Evolutionary conservation across 1,140 invertebrate genomes (phyloP).

Genomic region (Battus philenor): DNA sequence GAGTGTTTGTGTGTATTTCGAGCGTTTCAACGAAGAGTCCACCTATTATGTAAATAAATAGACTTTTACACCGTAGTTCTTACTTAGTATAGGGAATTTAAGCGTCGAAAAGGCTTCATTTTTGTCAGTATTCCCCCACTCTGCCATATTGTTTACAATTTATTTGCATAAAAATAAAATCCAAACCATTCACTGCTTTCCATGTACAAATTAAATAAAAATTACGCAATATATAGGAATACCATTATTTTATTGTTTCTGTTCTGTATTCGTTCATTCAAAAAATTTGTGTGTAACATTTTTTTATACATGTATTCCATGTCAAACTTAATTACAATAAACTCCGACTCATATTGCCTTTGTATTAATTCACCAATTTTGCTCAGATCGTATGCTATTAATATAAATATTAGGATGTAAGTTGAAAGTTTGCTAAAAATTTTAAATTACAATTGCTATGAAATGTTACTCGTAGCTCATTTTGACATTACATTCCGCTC

Average conservation of each 20-base stretch:
- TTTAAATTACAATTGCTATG: background rate
- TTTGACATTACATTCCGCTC: conserved; percentile 33
- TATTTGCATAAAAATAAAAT: too few relatives aligned
- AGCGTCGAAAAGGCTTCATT: conserved; percentile 61
- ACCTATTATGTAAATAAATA: conserved; percentile 75
- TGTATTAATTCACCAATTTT: too few relatives aligned
- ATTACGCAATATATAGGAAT: too few relatives aligned
- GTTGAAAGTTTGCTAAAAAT: conserved; percentile 8
- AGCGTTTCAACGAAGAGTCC: conserved; percentile 70
- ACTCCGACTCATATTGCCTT: too few relatives aligned
- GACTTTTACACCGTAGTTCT: conserved; percentile 64
- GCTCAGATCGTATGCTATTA: too few relatives aligned
- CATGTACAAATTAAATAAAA: too few relatives aligned
- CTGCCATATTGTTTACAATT: conserved; percentile 54
- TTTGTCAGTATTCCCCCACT: conserved; percentile 49
- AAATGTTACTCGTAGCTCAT: conserved; percentile 3
- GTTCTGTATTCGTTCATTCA: too few relatives aligned
- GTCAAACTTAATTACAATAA: too few relatives aligned
- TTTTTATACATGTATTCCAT: too few relatives aligned
- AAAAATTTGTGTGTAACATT: too few relatives aligned
- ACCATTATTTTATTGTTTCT: too few relatives aligned
- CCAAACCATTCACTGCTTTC: too few relatives aligned
- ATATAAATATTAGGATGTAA: conserved; percentile 13
- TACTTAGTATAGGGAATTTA: conserved; percentile 40
- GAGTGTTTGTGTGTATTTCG: conserved; percentile 63